Evolutionary conservation across 1,140 invertebrate species (phyloP).

Genomic region (Tachypleus tridentatus): DNA sequence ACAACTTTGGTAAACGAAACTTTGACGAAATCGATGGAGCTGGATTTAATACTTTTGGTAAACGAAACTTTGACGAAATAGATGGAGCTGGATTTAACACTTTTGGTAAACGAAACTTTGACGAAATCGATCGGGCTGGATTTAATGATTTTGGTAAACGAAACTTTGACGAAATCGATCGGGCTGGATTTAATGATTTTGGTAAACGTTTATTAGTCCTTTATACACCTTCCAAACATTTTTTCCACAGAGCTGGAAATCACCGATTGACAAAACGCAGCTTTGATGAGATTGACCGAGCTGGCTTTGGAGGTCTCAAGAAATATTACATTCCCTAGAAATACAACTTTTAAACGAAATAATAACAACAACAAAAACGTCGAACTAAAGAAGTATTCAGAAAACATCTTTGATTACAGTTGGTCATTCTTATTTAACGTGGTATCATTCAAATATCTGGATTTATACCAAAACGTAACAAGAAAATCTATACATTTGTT

Average conservation of each 20-base stretch:
- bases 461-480: no score
- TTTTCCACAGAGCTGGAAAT: constrained; percentile 34
- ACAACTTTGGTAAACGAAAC: no score
- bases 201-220: constrained; percentile 32
- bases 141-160: constrained; percentile 34
- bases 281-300: constrained; percentile 48
- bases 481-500: no score
- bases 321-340: no score
- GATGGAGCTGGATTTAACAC: constrained; percentile 44
- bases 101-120: constrained; percentile 43
- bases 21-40: no score
- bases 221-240: constrained; percentile 1
- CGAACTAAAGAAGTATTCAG: no score
- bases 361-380: no score
- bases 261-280: constrained; percentile 39
- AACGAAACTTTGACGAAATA: constrained; percentile 47
- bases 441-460: no score
- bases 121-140: constrained; percentile 37
- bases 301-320: constrained; percentile 26
- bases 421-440: no score
- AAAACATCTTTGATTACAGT: no score
- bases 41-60: constrained; percentile 27
- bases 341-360: no score
- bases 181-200: constrained; percentile 42
- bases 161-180: constrained; percentile 49